These are phyloP conservation scores for Sclerurus mexicanus DNA, from an alignment of 2,113 vertebrate genomes.

Conservation along the genomic window DNA sequence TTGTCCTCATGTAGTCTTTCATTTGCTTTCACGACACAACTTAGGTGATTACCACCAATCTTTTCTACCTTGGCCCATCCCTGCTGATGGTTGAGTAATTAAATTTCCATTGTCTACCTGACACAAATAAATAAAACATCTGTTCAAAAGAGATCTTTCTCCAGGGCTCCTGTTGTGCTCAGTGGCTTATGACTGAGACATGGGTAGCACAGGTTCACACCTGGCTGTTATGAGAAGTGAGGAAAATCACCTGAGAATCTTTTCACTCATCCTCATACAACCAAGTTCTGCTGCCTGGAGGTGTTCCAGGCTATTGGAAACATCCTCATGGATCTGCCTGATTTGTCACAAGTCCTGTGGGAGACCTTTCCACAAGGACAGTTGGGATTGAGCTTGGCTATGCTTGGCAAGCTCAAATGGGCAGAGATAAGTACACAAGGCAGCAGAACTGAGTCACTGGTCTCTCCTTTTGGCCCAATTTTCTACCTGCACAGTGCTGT, in stretches of 20 bases:
- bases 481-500: neutral
- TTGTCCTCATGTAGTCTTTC: neutral
- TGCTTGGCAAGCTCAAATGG: neutral
- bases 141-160: neutral
- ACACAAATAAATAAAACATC: neutral
- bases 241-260: neutral
- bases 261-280: neutral
- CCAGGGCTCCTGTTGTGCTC: neutral
- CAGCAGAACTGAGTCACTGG: fast-evolving
- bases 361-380: neutral
- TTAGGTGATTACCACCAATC: neutral
- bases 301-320: neutral
- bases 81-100: neutral
- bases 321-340: neutral
- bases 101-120: neutral
- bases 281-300: neutral
- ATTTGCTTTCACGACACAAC: neutral
- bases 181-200: neutral
- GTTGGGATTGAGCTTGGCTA: neutral
- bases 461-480: neutral
- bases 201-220: neutral
- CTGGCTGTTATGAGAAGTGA: neutral
- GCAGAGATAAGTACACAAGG: neutral
- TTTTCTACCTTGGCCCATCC: neutral
- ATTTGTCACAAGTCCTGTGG: neutral